A percentile compares a stretch with the other conserved stretches of the same genome.
Evolutionary conservation across 1,140 invertebrate genomes (phyloP).

Genomic region (Tribolium castaneum): DNA sequence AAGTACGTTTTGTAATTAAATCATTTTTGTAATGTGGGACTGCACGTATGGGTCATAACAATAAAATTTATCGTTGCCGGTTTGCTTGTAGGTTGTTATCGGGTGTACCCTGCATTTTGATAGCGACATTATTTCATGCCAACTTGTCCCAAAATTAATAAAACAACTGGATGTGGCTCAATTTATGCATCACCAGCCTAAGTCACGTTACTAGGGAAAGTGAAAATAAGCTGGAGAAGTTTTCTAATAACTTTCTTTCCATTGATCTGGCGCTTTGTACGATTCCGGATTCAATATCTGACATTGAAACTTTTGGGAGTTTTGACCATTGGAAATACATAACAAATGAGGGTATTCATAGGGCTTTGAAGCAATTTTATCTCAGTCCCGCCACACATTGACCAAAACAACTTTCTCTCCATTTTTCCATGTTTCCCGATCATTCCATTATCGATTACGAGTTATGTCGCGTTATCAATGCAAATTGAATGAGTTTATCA

Average conservation of each 20-base stretch:
- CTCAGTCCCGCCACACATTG: conserved; percentile 2
- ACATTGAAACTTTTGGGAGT: conserved; percentile 11
- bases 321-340: conserved; percentile 21
- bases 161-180: background rate
- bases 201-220: conserved; percentile 13
- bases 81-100: conserved; percentile 28
- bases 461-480: conserved; percentile 11
- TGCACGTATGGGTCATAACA: conserved; percentile 30
- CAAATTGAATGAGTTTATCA: conserved; percentile 27
- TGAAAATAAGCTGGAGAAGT: background rate
- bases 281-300: conserved; percentile 7
- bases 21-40: conserved; percentile 21
- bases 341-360: conserved; percentile 30
- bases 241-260: conserved; percentile 15
- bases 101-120: conserved; percentile 22
- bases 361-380: conserved; percentile 15
- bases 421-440: conserved; percentile 26
- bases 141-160: background rate
- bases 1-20: conserved; percentile 23
- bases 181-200: background rate
- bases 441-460: background rate
- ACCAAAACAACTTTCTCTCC: conserved; percentile 19
- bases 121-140: conserved; percentile 12
- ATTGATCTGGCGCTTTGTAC: background rate
- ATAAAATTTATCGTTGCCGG: conserved; percentile 16